phyloP scores from a whole-genome alignment of 1,140 invertebrate species.

The Augochlora pura region DNA sequence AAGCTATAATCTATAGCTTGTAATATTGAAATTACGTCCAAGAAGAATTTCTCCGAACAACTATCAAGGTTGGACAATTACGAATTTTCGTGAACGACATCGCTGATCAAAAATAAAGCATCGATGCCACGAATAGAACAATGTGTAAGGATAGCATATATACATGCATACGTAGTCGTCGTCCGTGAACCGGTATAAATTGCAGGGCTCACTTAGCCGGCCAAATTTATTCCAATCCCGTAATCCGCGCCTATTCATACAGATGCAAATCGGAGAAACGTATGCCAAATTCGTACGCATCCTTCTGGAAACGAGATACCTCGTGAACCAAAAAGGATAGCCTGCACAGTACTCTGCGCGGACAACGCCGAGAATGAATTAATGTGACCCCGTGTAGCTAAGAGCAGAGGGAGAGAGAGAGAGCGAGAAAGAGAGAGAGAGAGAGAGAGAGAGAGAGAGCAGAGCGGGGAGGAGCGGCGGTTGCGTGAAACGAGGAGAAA shows the following conservation, averaged over 20 bases:
- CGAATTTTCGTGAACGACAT: constrained; percentile 3
- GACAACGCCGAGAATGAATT: constrained; percentile 59
- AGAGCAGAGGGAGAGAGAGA: constrained; percentile 17
- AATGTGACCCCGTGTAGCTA: constrained; percentile 56
- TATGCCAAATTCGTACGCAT: constrained; percentile 69
- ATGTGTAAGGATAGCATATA: neutral
- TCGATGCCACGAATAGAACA: constrained; percentile 22
- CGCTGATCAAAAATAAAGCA: constrained; percentile 43
- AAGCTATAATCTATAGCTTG: too few relatives aligned
- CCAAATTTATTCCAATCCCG: constrained; percentile 69
- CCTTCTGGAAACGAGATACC: constrained; percentile 64
- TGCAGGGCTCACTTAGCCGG: constrained; percentile 65
- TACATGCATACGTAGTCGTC: constrained; percentile 18
- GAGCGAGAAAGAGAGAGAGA: too few relatives aligned
- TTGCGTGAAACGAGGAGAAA: constrained; percentile 26
- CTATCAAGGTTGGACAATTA: too few relatives aligned
- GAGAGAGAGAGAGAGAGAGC: too few relatives aligned
- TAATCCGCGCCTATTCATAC: constrained; percentile 69
- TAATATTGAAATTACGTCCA: too few relatives aligned
- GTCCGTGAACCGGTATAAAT: constrained; percentile 60
- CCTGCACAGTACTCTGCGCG: constrained; percentile 30
- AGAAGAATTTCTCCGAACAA: too few relatives aligned
- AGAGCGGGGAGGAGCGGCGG: neutral
- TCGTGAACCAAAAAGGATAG: constrained; percentile 48
- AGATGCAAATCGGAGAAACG: constrained; percentile 69